Base-by-base conservation (phyloP, 2,888 invertebrate species). In the Cetonia aurata region DNA sequence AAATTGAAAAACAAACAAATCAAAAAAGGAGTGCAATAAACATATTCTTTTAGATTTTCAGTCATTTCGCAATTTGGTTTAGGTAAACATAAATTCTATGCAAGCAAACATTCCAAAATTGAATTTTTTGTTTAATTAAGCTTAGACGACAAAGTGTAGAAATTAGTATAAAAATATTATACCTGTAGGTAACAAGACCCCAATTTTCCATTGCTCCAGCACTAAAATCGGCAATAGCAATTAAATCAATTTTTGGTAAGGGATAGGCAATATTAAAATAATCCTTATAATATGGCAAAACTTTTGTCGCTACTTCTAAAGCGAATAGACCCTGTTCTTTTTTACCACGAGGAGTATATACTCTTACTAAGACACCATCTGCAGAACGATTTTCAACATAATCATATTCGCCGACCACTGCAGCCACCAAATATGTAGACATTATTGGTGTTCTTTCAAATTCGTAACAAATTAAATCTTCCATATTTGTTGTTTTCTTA, bases 171-270 rank as follows among this genome's bases (percentile, higher is more conserved):
- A 52, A 12, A 25, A 9, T 19, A 42, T 56, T 33, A 57, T 72
- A 76, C 76, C 75, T 79, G 81, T 95, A 96, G 6, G 95, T 96
- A 33, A 96, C 93, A 57, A 92, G 83, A 3, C 98, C 98, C 98
- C 98, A 99, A 85, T 98, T 98, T 85, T 98, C 98, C 98, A 98
- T 98, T 68, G 98, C 97, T 77, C 96, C 96, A 73, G 94, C 93
- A 67, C 95, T 92, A 83, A 98, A 98, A 83, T 98, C 98, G 8
- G 97, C 93, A 80, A 99, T 94, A 13, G 98, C 97, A 79, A 99
- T 95, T 70, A 98, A 88, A 85, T 99, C 98, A 85, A 98, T 93
- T 85, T 99, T 99, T 25, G 97, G 96, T 74, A 99, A 85, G 0
- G 97, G 96, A 86, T 98, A 98, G 0, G 95, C 93, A 79, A 98